phyloP scores from a whole-genome alignment of 2,113 vertebrate genomes.

The Phasianus colchicus region DNA sequence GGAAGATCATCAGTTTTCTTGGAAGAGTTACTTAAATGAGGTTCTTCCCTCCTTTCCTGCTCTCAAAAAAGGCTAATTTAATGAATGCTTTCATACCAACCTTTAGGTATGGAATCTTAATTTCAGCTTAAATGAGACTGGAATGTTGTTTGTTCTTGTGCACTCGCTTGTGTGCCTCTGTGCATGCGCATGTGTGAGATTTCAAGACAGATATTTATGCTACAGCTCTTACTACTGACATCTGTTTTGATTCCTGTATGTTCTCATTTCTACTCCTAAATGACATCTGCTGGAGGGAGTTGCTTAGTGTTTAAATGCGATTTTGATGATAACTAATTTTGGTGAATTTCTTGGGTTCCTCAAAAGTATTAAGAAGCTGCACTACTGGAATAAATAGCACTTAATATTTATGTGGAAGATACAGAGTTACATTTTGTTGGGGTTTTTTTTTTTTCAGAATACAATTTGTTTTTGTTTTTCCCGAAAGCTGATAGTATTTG shows the following conservation, averaged over 20 bases:
- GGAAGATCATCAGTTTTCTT: not conserved
- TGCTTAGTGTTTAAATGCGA: not conserved
- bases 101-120: constrained; percentile 29
- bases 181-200: not conserved
- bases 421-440: not conserved
- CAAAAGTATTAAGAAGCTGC: not conserved
- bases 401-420: too few species aligned
- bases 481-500: not conserved
- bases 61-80: not conserved
- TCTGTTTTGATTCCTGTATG: not conserved
- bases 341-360: not conserved
- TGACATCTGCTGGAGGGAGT: not conserved
- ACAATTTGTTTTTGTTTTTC: not conserved
- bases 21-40: constrained; percentile 1
- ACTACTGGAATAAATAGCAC: not conserved
- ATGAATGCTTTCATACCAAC: constrained; percentile 3
- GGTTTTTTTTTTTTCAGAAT: not conserved
- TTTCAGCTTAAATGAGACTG: constrained; percentile 40
- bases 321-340: not conserved
- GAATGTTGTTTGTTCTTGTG: constrained; percentile 12
- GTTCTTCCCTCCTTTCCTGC: not conserved
- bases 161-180: not conserved
- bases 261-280: not conserved
- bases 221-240: not conserved
- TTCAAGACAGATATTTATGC: not conserved